phyloP scores from a whole-genome alignment of 2,888 invertebrate species.

The Blera fallax region DNA sequence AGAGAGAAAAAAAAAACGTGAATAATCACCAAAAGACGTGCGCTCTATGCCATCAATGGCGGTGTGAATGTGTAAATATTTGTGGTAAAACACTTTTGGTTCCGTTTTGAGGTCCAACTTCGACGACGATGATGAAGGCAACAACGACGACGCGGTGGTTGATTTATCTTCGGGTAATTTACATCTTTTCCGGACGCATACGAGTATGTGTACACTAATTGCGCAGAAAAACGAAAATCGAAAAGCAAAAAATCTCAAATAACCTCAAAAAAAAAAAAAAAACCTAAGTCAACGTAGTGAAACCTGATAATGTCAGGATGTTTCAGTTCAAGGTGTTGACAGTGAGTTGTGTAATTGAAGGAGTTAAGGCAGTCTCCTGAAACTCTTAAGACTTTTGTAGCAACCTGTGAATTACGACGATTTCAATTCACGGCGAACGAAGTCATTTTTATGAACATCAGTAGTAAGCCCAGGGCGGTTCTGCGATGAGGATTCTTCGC shows the following conservation, averaged over 20 bases:
- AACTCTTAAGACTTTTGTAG: too few species aligned
- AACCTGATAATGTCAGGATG: constrained; percentile 11
- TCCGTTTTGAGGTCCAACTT: constrained; percentile 29
- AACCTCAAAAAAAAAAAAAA: constrained; percentile 14
- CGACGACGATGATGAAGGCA: neutral
- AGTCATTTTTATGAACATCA: too few species aligned
- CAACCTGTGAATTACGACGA: too few species aligned
- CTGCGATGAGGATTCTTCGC: too few species aligned
- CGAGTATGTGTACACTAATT: constrained; percentile 12
- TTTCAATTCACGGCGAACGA: too few species aligned
- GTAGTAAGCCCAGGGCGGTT: too few species aligned
- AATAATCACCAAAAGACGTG: constrained; percentile 47
- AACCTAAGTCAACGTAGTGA: neutral
- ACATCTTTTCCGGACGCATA: constrained; percentile 20
- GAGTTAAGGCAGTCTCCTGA: neutral
- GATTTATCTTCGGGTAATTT: constrained; percentile 32
- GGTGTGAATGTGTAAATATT: constrained; percentile 39
- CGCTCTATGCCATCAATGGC: neutral
- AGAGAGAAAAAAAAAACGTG: constrained; percentile 30
- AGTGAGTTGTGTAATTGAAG: constrained; percentile 26
- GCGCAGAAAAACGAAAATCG: neutral
- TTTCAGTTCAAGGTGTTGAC: constrained; percentile 52
- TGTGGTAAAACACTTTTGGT: constrained; percentile 32
- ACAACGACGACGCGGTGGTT: neutral
- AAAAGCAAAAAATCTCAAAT: neutral